Evolutionary conservation across 2,888 invertebrate species (phyloP).

Genomic region (Scaeva pyrastri): DNA sequence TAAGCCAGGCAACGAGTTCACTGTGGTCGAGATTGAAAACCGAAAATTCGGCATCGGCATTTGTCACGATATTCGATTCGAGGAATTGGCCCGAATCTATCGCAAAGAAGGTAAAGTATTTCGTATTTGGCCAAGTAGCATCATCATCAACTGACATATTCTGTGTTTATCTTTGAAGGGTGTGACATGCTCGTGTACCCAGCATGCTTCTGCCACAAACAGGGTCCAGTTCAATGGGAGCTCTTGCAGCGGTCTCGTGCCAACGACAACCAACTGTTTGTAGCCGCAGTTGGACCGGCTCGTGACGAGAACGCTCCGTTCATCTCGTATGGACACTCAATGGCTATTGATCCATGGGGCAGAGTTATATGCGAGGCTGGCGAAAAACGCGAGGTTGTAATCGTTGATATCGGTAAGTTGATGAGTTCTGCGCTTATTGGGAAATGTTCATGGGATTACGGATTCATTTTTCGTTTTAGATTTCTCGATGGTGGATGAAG

Average conservation of each 20-base stretch:
- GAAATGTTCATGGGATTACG: constrained; percentile 19
- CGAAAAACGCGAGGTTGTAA: constrained; percentile 88
- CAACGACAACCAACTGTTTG: constrained; percentile 94
- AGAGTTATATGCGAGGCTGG: constrained; percentile 89
- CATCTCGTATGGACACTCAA: constrained; percentile 95
- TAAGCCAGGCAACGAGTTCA: constrained; percentile 90
- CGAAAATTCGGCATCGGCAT: constrained; percentile 95
- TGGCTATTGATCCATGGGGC: constrained; percentile 92
- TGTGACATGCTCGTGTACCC: constrained; percentile 96
- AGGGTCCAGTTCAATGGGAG: constrained; percentile 96
- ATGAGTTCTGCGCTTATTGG: background rate
- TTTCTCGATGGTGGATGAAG: constrained; percentile 88
- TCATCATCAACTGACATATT: background rate
- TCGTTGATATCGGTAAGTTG: constrained; percentile 87
- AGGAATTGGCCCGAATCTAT: constrained; percentile 92
- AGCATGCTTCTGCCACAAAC: constrained; percentile 89
- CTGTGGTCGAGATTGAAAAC: constrained; percentile 89
- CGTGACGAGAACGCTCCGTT: constrained; percentile 90
- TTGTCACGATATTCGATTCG: constrained; percentile 97
- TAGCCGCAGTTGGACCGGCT: constrained; percentile 93
- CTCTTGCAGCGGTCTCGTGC: constrained; percentile 92
- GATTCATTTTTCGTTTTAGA: constrained; percentile 84
- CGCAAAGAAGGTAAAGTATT: constrained; percentile 84
- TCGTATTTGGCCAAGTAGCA: background rate
- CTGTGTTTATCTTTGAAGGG: constrained; percentile 84